Base-by-base conservation (phyloP, 2,113 vertebrate species). In the Prionailurus bengalensis region DNA sequence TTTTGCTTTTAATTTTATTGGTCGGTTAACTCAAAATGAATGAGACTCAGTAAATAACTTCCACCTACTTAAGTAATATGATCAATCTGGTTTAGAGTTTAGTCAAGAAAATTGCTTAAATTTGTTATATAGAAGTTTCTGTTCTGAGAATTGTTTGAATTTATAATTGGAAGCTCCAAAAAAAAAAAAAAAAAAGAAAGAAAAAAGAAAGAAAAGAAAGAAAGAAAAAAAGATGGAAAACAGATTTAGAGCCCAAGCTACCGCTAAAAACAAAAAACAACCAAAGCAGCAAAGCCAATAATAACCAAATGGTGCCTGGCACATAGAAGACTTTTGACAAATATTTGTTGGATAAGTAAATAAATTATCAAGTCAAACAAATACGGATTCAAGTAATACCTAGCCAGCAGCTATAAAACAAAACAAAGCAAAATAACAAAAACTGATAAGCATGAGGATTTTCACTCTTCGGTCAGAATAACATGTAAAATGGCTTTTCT, bases 121-220 rank as follows among this genome's bases (percentile, higher is more conserved):
- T 58, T 94, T 95, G n/a, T 90, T 89, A 87, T 45, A 90, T 87
- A 81, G 42, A 97, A 80, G 13, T 74, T 92, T 84, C 48, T 92
- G 12, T 94, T 96, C 79, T 97, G n/a, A 76, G 29, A 95, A 80
- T 90, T 95, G 42, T 91, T 96, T 85, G 71, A 93, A 68, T 87
- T 96, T 94, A 91, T 95, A 93, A 93, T 93, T 81, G 95, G 73
- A 89, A 89, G 11, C 11, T 88, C 45, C 14, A 21, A 36, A 71
- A 45, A 78, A 48, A 79, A 21, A 21, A 9, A 8, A 58, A 6
- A 58, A 2, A 19, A 55, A 55, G 6, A 55, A 55, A 55, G 5
- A 61, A 61, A 45, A 79, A 19, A 7, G 3, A 8, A 58, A 21
- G 1, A 58, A 21, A 61, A 61, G 7, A 65, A 58, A 58, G 6